Conservation (phyloP, 1,140 invertebrate genomes). For the Epicauta chinensis region DNA sequence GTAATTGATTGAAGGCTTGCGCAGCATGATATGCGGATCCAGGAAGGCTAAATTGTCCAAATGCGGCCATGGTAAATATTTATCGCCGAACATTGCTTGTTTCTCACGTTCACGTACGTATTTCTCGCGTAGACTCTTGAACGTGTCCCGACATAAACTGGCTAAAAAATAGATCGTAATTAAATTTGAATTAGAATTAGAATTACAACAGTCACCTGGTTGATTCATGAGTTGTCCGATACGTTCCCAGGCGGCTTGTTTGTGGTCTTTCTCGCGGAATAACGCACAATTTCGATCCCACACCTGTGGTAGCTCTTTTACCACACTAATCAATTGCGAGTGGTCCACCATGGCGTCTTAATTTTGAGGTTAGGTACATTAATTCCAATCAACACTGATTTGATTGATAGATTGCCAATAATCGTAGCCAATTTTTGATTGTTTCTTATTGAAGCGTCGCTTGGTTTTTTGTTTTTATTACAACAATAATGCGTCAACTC, state of each 20-base stretch:
- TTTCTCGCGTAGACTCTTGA: conserved; percentile 27
- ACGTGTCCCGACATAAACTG: conserved; percentile 20
- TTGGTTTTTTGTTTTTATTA: too few relatives aligned
- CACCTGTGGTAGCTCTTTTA: conserved; percentile 21
- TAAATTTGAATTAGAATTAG: conserved; percentile 12
- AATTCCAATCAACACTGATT: not conserved
- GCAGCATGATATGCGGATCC: conserved; percentile 26
- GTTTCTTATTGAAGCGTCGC: too few relatives aligned
- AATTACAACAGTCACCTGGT: conserved; percentile 21
- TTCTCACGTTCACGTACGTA: conserved; percentile 30
- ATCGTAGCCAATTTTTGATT: too few relatives aligned
- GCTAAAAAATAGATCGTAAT: conserved; percentile 3
- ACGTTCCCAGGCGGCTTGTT: conserved; percentile 23
- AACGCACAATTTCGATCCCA: conserved; percentile 26
- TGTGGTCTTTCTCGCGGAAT: conserved; percentile 24
- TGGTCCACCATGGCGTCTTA: conserved; percentile 21
- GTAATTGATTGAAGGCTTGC: conserved; percentile 10
- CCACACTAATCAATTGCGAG: conserved; percentile 13
- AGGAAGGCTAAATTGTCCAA: conserved; percentile 22
- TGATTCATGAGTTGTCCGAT: conserved; percentile 18
- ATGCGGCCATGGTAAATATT: conserved; percentile 21
- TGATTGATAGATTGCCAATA: not conserved
- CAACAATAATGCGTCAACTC: too few relatives aligned
- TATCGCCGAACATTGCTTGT: conserved; percentile 10
- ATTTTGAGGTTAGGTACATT: conserved; percentile 12